phyloP scores from a whole-genome alignment of 2,888 invertebrate genomes.

The Pammene fasciana region DNA sequence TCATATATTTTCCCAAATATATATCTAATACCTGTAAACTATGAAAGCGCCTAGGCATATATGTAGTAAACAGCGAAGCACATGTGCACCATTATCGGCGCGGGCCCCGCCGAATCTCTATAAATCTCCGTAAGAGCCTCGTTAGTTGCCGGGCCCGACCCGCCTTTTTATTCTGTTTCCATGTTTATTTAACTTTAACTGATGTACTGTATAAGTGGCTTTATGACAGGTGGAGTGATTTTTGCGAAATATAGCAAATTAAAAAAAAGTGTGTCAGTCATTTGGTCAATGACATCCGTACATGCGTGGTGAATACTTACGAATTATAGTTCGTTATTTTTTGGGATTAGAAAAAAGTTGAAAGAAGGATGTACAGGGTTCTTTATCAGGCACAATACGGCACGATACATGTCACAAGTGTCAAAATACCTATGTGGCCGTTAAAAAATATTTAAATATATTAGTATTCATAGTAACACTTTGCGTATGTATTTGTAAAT shows the following conservation, averaged over 20 bases:
- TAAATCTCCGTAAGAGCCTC: constrained; percentile 75
- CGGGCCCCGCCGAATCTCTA: constrained; percentile 64
- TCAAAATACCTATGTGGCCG: too few relatives aligned
- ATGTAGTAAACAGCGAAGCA: constrained; percentile 1
- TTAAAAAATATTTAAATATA: too few relatives aligned
- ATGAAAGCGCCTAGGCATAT: background rate
- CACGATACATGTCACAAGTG: too few relatives aligned
- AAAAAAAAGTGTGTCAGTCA: too few relatives aligned
- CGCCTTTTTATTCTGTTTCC: constrained; percentile 44
- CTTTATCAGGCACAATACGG: too few relatives aligned
- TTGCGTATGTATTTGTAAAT: too few relatives aligned
- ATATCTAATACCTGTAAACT: background rate
- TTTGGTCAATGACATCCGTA: too few relatives aligned
- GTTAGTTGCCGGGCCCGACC: constrained; percentile 67
- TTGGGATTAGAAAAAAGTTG: too few relatives aligned
- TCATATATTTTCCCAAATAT: background rate
- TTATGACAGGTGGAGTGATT: constrained; percentile 2
- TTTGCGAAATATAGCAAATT: background rate
- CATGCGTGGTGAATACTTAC: too few relatives aligned
- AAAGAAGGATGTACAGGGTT: too few relatives aligned
- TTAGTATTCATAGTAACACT: too few relatives aligned
- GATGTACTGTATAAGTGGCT: background rate
- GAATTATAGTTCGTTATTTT: too few relatives aligned
- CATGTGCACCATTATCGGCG: constrained; percentile 52
- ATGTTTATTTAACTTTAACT: constrained; percentile 24